These are phyloP conservation scores for Ctenodactylus gundi DNA, from an alignment of 2,113 vertebrate species.

Conservation along the genomic window DNA sequence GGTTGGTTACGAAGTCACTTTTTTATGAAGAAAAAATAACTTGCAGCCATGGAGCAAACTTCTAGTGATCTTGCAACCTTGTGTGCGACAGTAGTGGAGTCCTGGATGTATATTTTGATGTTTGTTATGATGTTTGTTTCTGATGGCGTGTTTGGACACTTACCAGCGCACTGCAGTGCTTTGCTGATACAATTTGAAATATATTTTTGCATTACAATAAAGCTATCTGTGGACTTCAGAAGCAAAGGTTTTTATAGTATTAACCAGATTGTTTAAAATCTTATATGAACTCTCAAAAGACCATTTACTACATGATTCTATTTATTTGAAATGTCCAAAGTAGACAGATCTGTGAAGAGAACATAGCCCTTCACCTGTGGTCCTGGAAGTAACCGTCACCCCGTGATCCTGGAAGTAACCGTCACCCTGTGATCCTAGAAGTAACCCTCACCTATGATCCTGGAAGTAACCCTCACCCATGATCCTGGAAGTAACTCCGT, in stretches of 20 bases:
- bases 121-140: too few species aligned
- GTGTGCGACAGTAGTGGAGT: too few species aligned
- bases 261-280: neutral
- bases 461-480: too few species aligned
- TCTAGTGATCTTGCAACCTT: neutral
- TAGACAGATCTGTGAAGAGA: neutral
- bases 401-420: too few species aligned
- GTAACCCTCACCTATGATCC: too few species aligned
- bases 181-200: neutral
- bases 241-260: neutral
- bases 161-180: slow-evolving; percentile 41
- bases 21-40: slow-evolving; percentile 40
- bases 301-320: too few species aligned
- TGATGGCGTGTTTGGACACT: neutral
- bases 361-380: too few species aligned
- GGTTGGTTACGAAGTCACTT: slow-evolving; percentile 6
- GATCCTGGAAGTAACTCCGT: too few species aligned
- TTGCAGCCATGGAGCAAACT: neutral
- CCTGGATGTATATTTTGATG: too few species aligned
- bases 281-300: neutral
- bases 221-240: neutral
- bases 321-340: neutral
- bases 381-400: too few species aligned
- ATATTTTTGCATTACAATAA: neutral
- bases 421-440: too few species aligned